phyloP scores from a whole-genome alignment of 2,888 invertebrate species.

The Acrocyrtus sp. region DNA sequence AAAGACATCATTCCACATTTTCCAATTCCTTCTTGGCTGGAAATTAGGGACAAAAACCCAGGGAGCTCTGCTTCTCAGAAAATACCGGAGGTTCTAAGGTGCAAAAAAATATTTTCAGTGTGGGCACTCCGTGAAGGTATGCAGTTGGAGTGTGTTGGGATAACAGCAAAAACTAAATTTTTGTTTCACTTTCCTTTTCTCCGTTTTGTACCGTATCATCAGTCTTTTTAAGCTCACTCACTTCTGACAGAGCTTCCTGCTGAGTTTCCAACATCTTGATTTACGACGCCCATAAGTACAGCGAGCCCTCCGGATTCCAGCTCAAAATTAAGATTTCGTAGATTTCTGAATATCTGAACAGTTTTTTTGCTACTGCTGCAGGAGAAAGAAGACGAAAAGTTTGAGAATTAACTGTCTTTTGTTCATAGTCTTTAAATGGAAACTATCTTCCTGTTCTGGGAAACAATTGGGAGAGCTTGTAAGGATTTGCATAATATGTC shows the following conservation, averaged over 20 bases:
- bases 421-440: neutral
- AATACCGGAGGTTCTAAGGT: too few species aligned
- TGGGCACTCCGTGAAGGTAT: too few species aligned
- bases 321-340: slow-evolving; percentile 19
- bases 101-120: too few species aligned
- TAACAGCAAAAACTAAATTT: neutral
- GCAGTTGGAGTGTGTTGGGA: neutral
- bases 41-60: neutral
- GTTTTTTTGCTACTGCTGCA: slow-evolving; percentile 14
- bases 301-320: too few species aligned
- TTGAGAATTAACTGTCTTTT: slow-evolving; percentile 36
- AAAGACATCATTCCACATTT: neutral
- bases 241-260: slow-evolving; percentile 3
- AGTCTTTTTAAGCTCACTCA: too few species aligned
- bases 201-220: slow-evolving; percentile 7
- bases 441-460: slow-evolving; percentile 19
- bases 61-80: too few species aligned
- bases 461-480: slow-evolving; percentile 32
- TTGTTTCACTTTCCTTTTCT: neutral
- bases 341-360: slow-evolving; percentile 31
- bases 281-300: slow-evolving; percentile 4
- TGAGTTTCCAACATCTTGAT: slow-evolving; percentile 27
- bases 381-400: slow-evolving; percentile 5
- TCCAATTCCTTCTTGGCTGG: neutral
- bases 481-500: slow-evolving; percentile 39